Evolutionary conservation across 2,113 vertebrate genomes (phyloP).

Genomic region (Sisor rabdophorus): DNA sequence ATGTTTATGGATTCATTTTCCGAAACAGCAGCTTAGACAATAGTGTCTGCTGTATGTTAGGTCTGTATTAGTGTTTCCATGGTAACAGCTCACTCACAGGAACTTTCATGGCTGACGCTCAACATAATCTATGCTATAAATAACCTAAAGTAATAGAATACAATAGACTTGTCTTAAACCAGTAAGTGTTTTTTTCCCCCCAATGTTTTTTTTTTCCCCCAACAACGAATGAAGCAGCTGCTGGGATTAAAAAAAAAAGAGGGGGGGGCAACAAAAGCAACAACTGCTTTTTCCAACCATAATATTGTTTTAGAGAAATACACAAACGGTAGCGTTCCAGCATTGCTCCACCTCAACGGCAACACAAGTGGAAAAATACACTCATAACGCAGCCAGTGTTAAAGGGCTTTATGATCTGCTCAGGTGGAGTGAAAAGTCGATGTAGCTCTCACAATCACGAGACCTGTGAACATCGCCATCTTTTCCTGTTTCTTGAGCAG

Average conservation of each 20-base stretch:
- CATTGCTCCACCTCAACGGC: conserved; percentile 1
- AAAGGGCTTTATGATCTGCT: neutral
- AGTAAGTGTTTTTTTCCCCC: neutral
- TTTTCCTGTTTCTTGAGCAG: neutral
- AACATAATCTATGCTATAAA: too few species aligned
- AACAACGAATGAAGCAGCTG: neutral
- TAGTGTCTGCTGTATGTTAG: too few species aligned
- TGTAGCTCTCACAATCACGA: neutral
- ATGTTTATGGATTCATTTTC: too few species aligned
- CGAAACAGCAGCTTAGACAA: too few species aligned
- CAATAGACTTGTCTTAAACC: too few species aligned
- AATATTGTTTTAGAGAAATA: neutral
- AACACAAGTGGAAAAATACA: neutral
- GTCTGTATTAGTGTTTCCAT: too few species aligned
- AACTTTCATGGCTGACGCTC: too few species aligned
- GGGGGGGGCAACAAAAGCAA: neutral
- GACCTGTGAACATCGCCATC: neutral
- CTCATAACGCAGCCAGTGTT: neutral
- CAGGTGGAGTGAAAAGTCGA: neutral
- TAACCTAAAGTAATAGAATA: too few species aligned
- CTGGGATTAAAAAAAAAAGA: neutral
- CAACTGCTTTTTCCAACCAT: neutral
- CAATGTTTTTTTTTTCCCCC: neutral
- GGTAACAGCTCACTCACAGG: too few species aligned
- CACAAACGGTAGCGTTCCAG: neutral